Evolutionary conservation across 2,797 vertebrate genomes (phyloP).

Genomic region (Periparus ater): DNA sequence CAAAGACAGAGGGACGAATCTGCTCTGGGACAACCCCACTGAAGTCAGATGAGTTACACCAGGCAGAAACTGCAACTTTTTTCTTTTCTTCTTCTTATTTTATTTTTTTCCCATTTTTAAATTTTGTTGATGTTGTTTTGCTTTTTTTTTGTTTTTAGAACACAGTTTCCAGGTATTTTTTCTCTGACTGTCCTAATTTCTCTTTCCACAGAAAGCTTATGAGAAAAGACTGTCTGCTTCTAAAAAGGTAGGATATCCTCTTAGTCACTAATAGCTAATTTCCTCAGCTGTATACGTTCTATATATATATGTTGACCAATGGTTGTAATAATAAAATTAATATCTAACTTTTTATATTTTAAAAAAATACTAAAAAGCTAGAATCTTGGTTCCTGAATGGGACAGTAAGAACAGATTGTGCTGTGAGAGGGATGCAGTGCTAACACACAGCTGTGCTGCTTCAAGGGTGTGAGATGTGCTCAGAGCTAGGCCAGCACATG

Average conservation of each 20-base stretch:
- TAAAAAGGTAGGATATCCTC: slow-evolving; percentile 67
- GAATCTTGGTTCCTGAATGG: neutral
- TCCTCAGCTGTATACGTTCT: neutral
- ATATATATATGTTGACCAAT: neutral
- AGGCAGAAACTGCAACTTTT: slow-evolving; percentile 40
- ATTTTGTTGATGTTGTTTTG: too few species aligned
- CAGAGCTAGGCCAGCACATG: neutral
- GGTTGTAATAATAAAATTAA: neutral
- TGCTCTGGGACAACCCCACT: slow-evolving; percentile 52
- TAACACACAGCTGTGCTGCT: neutral
- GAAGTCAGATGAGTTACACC: slow-evolving; percentile 48
- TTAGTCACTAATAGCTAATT: neutral
- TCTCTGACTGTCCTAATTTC: slow-evolving; percentile 47
- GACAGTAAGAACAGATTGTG: neutral
- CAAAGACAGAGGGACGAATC: slow-evolving; percentile 43
- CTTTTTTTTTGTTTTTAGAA: neutral
- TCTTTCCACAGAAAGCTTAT: slow-evolving; percentile 61
- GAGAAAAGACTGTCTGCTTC: slow-evolving; percentile 56
- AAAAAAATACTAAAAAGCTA: neutral
- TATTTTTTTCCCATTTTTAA: neutral
- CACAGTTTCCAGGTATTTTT: neutral
- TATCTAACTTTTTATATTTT: neutral
- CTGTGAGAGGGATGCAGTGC: neutral
- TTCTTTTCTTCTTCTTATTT: neutral
- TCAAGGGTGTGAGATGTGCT: neutral